Percentiles rank a stretch among this genome's conserved stretches.
Evolutionary conservation across 2,888 invertebrate species (phyloP).

Genomic region (Platypus cylindrus): DNA sequence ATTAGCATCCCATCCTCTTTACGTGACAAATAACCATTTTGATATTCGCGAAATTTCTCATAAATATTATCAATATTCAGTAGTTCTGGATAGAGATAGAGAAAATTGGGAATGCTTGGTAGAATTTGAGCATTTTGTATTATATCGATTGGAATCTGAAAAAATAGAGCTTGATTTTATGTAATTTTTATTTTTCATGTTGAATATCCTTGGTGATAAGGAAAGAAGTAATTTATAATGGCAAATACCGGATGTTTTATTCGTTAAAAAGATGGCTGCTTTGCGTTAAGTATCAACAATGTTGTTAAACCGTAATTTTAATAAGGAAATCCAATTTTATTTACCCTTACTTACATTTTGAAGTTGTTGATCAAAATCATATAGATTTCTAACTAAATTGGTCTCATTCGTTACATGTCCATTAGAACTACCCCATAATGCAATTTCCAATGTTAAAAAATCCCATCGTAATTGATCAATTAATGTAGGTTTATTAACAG

Average conservation of each 20-base stretch:
- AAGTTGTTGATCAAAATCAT: conserved; percentile 9
- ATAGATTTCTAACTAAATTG: conserved; percentile 8
- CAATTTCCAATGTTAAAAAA: conserved; percentile 15
- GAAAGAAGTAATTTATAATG: too few relatives aligned
- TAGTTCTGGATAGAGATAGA: conserved; percentile 16
- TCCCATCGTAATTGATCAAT: conserved; percentile 16
- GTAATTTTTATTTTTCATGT: too few relatives aligned
- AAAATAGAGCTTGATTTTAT: too few relatives aligned
- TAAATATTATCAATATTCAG: conserved; percentile 16
- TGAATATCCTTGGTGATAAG: too few relatives aligned
- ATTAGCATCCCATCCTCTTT: conserved; percentile 2
- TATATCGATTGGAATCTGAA: conserved; percentile 18
- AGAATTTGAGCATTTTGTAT: conserved; percentile 14
- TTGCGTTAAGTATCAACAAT: too few relatives aligned
- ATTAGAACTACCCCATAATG: conserved; percentile 11
- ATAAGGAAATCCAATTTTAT: too few relatives aligned
- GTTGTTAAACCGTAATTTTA: too few relatives aligned
- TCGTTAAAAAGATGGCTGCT: too few relatives aligned
- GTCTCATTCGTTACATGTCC: conserved; percentile 5
- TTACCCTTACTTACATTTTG: conserved; percentile 13
- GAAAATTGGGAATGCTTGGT: conserved; percentile 13
- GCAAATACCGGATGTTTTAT: too few relatives aligned
- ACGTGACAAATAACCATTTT: conserved; percentile 1
- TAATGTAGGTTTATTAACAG: conserved; percentile 2
- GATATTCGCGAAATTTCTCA: conserved; percentile 18